Base-by-base conservation (phyloP, 2,797 vertebrate genomes). In the Dipus sagitta region DNA sequence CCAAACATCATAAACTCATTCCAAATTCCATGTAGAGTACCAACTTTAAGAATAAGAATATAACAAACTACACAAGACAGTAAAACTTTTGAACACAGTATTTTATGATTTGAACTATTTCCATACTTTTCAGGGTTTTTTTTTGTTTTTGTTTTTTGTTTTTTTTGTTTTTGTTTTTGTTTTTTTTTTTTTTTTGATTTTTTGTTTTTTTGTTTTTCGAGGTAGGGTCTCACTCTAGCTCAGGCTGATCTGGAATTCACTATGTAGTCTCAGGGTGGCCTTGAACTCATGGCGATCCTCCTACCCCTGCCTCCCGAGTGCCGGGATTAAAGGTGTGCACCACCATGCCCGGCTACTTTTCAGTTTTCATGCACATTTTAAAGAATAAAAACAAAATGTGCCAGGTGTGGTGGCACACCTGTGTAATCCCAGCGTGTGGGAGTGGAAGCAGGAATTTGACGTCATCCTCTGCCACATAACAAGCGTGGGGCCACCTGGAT, bases 41-140 rank as follows among this genome's bases (percentile, higher is more conserved):
- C 26, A 91, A 71, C 77, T 86, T 84, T 92, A 72, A 86, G 62
- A 79, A 80, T 74, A 68, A 85, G 28, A 92, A 71, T 67, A 65
- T n/a, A 81, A 85, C 9, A 70, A 82, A 87, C 42, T 68, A 81
- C 4, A 18, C 68, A 88, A 82, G 93, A 64, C 23, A 64, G 42
- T 62, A 76, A 72, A 62, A 78, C 28, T 38, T 89, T 89, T 91
- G 7, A 89, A 62, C n/a, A 91, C 78, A 77, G 20, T 64, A 72
- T 74, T 20, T 91, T 90, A 82, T 77, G 47, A 9, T 71, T 64
- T 60, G 30, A 77, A 28, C 58, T 54, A 77, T 64, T 81, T 77
- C 72, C 70, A 15, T 83, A 82, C 62, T 81, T 86, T 85, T 77
- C 26, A 86, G 21, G 38, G n/a, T n/a, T n/a, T n/a, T n/a, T n/a